These are phyloP conservation scores for Platycheirus albimanus DNA, from an alignment of 2,888 invertebrate genomes.

Conservation along the genomic window DNA sequence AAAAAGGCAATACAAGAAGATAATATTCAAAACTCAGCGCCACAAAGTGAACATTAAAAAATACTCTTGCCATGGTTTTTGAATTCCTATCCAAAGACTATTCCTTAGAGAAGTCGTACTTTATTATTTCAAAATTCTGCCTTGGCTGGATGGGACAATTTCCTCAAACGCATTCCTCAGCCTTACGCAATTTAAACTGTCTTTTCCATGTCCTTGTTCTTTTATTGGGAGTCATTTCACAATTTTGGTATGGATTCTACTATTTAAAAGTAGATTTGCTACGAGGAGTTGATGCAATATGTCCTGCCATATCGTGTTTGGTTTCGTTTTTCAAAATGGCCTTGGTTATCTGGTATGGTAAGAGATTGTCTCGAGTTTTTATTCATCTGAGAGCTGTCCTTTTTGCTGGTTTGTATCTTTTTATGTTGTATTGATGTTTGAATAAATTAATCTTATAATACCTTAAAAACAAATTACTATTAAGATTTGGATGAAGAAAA, in stretches of 20 bases:
- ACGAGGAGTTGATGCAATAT: constrained; percentile 47
- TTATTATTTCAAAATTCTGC: constrained; percentile 38
- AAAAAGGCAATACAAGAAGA: neutral
- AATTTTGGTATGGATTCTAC: constrained; percentile 53
- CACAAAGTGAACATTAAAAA: neutral
- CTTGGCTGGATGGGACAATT: constrained; percentile 39
- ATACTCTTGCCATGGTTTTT: constrained; percentile 3
- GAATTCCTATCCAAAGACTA: constrained; percentile 46
- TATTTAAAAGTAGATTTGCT: constrained; percentile 38
- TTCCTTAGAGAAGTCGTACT: constrained; percentile 37
- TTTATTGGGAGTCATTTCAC: constrained; percentile 1
- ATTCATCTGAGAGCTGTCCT: constrained; percentile 18
- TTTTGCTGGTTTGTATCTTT: constrained; percentile 23
- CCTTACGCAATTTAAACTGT: constrained; percentile 3
- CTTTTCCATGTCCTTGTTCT: constrained; percentile 16
- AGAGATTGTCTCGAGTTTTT: constrained; percentile 24
- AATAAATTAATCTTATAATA: neutral
- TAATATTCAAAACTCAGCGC: neutral
- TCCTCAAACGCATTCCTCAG: constrained; percentile 11
- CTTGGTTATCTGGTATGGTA: constrained; percentile 46
- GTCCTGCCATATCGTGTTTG: constrained; percentile 43
- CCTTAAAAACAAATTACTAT: neutral
- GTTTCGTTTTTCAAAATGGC: constrained; percentile 53
- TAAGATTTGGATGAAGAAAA: constrained; percentile 26
- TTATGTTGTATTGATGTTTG: neutral